Evolutionary conservation across 92 coral and sea anemone species (phyloP).

Genomic region (Palythoa grandiflora): DNA sequence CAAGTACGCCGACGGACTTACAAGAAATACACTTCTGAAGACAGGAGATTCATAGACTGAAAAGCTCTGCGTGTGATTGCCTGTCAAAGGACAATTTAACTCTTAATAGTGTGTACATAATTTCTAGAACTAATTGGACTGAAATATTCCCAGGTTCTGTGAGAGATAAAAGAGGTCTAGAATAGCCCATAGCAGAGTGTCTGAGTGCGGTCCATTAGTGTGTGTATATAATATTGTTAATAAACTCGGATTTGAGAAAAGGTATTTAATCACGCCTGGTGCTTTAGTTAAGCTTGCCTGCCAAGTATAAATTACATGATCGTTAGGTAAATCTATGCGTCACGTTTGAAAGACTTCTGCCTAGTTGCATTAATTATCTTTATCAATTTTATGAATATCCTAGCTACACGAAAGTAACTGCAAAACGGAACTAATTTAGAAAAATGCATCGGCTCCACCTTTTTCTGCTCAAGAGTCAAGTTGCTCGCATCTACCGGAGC

Average conservation of each 20-base stretch:
- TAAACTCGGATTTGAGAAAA: constrained; percentile 6
- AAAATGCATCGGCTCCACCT: background rate
- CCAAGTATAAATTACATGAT: too few species aligned
- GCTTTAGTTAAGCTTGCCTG: background rate
- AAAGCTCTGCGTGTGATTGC: constrained; percentile 62
- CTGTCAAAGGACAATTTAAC: constrained; percentile 39
- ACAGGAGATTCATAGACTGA: constrained; percentile 54
- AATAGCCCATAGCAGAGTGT: background rate
- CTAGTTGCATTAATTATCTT: constrained; percentile 3
- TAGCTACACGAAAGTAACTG: constrained; percentile 6
- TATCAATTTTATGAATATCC: background rate
- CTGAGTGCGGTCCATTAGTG: constrained; percentile 28
- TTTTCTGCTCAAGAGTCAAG: background rate
- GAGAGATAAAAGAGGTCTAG: background rate
- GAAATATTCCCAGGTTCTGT: constrained; percentile 18
- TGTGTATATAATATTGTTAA: constrained; percentile 44
- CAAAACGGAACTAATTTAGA: constrained; percentile 35
- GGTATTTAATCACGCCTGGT: background rate
- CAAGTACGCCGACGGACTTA: constrained; percentile 97
- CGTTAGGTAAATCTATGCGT: background rate
- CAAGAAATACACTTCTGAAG: constrained; percentile 95
- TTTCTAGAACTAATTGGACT: constrained; percentile 35
- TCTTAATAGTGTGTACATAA: constrained; percentile 37
- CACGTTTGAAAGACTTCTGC: background rate
- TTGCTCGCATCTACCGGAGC: background rate